Percentiles rank a stretch among this genome's conserved stretches.
Evolutionary conservation across 2,888 invertebrate genomes (phyloP).

Genomic region (Monochamus alternatus): DNA sequence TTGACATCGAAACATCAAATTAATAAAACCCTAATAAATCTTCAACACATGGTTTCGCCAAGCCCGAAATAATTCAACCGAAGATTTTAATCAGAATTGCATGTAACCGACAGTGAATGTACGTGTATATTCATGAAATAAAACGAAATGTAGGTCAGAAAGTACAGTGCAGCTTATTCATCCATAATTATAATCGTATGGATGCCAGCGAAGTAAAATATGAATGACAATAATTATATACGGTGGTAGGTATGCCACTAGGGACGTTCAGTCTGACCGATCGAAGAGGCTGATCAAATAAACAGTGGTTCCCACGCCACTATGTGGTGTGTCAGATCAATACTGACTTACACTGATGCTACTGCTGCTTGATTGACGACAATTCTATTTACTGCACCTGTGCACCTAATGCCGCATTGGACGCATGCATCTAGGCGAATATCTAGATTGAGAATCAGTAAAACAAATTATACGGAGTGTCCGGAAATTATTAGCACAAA

Average conservation of each 20-base stretch:
- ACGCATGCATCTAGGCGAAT: neutral
- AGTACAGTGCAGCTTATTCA: constrained; percentile 23
- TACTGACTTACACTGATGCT: constrained; percentile 39
- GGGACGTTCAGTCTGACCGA: constrained; percentile 7
- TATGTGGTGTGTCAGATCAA: constrained; percentile 43
- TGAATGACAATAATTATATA: constrained; percentile 27
- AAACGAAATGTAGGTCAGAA: constrained; percentile 30
- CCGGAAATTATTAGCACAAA: no score
- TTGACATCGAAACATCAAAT: neutral
- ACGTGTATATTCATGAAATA: constrained; percentile 18
- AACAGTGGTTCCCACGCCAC: constrained; percentile 16
- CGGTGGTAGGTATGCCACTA: constrained; percentile 7
- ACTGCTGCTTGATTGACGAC: constrained; percentile 49
- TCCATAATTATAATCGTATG: constrained; percentile 20
- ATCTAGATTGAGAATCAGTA: neutral
- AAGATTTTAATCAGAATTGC: constrained; percentile 22
- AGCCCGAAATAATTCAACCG: constrained; percentile 6
- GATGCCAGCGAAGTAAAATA: constrained; percentile 23
- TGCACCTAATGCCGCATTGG: constrained; percentile 40
- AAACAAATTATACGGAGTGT: neutral
- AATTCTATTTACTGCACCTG: constrained; percentile 52
- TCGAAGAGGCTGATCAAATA: constrained; percentile 25
- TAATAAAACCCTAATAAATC: neutral
- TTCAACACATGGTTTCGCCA: constrained; percentile 7
- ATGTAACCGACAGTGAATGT: constrained; percentile 10